Conservation (phyloP, 2,888 invertebrate genomes). For the Altica lythri region DNA sequence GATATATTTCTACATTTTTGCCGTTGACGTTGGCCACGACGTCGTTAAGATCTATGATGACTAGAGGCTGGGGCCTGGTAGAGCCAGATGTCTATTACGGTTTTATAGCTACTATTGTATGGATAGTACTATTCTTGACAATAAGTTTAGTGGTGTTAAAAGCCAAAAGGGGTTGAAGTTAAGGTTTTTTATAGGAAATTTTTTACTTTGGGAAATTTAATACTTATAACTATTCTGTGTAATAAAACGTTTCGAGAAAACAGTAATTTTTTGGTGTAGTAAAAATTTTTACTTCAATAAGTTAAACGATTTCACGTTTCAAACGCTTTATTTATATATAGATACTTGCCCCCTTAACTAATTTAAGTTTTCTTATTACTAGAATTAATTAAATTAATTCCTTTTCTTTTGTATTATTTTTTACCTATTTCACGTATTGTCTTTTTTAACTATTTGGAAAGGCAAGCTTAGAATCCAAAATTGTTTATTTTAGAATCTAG, state of each 20-base stretch:
- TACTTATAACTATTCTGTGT: slow-evolving; percentile 15
- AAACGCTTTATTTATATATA: slow-evolving; percentile 40
- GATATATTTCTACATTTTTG: slow-evolving; percentile 79
- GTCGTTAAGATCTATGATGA: slow-evolving; percentile 82
- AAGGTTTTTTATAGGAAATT: slow-evolving; percentile 10
- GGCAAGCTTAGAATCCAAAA: neutral
- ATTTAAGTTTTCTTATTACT: slow-evolving; percentile 29
- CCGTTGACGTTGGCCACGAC: slow-evolving; percentile 94
- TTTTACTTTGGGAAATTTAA: slow-evolving; percentile 15
- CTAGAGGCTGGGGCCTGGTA: slow-evolving; percentile 82
- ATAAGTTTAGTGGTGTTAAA: slow-evolving; percentile 80
- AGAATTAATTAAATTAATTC: slow-evolving; percentile 33
- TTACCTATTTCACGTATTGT: slow-evolving; percentile 23
- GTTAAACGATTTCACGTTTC: slow-evolving; percentile 28
- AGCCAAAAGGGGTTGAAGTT: slow-evolving; percentile 64
- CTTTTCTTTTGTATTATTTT: slow-evolving; percentile 30
- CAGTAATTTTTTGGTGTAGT: slow-evolving; percentile 20
- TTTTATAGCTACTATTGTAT: slow-evolving; percentile 80
- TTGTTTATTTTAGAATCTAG: slow-evolving; percentile 1
- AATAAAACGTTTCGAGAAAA: neutral
- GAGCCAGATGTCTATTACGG: slow-evolving; percentile 87
- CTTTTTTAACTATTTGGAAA: slow-evolving; percentile 15
- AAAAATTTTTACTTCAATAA: slow-evolving; percentile 17
- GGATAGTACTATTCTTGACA: slow-evolving; percentile 83
- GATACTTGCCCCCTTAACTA: slow-evolving; percentile 34